These are phyloP conservation scores for Eidolon helvum DNA, from an alignment of 2,113 vertebrate species.

Conservation along the genomic window DNA sequence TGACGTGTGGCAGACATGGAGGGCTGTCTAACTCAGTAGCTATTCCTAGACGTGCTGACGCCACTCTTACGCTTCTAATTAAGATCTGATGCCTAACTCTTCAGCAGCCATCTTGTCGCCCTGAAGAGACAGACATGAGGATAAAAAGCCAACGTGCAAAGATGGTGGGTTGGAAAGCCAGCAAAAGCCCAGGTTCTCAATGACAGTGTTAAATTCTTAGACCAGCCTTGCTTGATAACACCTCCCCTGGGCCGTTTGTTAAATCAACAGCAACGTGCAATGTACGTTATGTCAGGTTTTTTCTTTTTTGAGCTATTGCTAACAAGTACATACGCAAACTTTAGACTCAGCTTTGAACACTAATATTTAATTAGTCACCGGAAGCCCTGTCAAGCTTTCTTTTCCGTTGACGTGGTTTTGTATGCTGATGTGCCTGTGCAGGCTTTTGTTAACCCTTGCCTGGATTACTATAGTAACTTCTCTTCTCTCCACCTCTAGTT, in stretches of 20 bases:
- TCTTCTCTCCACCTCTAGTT: not conserved
- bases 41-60: not conserved
- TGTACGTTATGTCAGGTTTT: no score
- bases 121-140: not conserved
- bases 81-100: not conserved
- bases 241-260: not conserved
- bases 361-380: not conserved
- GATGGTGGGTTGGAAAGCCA: not conserved
- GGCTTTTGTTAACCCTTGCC: not conserved
- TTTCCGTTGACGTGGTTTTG: not conserved
- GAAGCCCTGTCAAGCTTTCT: not conserved
- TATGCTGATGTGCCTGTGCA: not conserved
- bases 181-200: not conserved
- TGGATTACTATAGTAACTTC: not conserved
- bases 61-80: not conserved
- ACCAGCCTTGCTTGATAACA: not conserved
- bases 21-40: not conserved
- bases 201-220: not conserved
- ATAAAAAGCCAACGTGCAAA: not conserved
- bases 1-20: not conserved
- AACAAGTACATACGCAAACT: not conserved
- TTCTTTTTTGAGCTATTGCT: not conserved
- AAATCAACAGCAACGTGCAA: not conserved
- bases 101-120: not conserved
- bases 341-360: not conserved